A percentile compares a stretch with the other conserved stretches of the same genome.
phyloP scores from a whole-genome alignment of 2,888 invertebrate genomes.

The Slavum lentiscoides region DNA sequence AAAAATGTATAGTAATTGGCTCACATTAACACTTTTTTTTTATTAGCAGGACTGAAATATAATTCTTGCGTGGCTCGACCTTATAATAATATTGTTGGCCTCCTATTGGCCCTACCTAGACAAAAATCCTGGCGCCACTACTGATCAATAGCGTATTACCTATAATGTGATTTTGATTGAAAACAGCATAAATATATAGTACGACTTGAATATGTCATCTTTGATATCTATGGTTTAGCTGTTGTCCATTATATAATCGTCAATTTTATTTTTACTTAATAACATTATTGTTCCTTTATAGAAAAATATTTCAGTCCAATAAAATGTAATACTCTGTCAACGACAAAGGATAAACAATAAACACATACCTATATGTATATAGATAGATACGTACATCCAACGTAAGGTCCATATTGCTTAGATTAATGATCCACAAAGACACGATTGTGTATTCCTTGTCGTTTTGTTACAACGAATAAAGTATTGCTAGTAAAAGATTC shows the following conservation, averaged over 20 bases:
- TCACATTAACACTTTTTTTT: no score
- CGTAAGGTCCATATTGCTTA: constrained; percentile 7
- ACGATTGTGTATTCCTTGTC: constrained; percentile 24
- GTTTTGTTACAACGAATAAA: constrained; percentile 38
- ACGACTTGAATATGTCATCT: constrained; percentile 3
- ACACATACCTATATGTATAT: no score
- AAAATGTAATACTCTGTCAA: constrained; percentile 14
- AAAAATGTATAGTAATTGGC: no score
- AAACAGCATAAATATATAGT: no score
- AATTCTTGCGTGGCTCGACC: no score
- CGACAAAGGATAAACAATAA: constrained; percentile 8
- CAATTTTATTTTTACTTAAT: not conserved
- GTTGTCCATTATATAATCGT: constrained; percentile 12
- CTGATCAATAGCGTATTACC: no score
- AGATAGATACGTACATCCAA: not conserved
- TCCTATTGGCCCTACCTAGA: no score
- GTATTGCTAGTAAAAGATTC: constrained; percentile 26
- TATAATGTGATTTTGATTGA: no score
- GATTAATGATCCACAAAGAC: constrained; percentile 39
- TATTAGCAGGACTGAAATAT: no score
- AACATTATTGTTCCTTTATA: constrained; percentile 14
- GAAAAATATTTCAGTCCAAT: constrained; percentile 8
- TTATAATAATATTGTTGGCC: no score
- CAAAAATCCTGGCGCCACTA: no score
- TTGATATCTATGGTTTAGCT: constrained; percentile 4